These are phyloP conservation scores for Octodon degus DNA, from an alignment of 2,113 vertebrate genomes.

Conservation along the genomic window DNA sequence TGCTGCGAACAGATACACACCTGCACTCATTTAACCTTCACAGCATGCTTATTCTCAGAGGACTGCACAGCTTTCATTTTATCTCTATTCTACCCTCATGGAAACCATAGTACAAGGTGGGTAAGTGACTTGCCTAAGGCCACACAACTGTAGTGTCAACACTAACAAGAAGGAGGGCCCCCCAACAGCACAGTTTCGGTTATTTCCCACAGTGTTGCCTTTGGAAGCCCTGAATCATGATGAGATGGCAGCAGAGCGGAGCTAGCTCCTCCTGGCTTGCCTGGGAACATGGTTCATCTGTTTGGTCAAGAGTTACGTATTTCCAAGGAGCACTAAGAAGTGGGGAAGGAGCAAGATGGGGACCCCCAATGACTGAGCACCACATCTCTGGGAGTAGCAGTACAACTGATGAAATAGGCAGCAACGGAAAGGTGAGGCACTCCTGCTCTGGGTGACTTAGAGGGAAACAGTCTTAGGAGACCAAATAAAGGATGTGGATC, in stretches of 20 bases:
- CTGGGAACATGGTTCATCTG: too few relatives aligned
- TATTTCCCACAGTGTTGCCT: rapidly evolving
- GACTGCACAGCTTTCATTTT: neutral
- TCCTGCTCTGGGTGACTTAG: neutral
- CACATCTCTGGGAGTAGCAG: neutral
- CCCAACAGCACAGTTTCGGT: neutral
- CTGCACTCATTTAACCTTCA: neutral
- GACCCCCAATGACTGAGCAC: neutral
- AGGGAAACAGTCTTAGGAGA: neutral
- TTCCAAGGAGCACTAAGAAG: neutral
- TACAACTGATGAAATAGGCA: neutral
- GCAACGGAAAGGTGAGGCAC: neutral
- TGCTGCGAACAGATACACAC: neutral
- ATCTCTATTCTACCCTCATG: neutral
- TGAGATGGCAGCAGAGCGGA: neutral
- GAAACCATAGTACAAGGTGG: neutral
- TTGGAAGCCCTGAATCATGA: neutral
- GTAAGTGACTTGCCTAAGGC: neutral
- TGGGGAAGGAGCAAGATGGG: neutral
- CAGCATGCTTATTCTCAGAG: neutral
- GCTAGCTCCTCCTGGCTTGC: neutral
- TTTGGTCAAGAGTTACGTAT: neutral
- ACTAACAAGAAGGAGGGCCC: neutral
- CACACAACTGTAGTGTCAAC: neutral
- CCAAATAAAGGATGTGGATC: neutral